Evolutionary conservation across 2,888 invertebrate genomes (phyloP).

Genomic region (Caradrina kadenii): DNA sequence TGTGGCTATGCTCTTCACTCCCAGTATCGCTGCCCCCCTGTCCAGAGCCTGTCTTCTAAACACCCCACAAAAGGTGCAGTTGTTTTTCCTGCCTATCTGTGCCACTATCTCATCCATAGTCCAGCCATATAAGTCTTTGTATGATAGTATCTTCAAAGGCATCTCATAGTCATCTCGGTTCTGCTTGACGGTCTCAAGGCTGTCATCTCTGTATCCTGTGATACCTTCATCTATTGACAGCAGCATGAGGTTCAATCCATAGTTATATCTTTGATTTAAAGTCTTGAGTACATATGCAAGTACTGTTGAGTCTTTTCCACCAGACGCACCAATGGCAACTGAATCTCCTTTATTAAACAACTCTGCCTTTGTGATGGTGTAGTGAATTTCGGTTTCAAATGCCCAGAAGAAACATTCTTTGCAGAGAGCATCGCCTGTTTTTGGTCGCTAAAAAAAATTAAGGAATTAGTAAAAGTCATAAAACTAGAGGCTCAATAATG

Average conservation of each 20-base stretch:
- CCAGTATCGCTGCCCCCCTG: conserved; percentile 96
- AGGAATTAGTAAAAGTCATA: neutral
- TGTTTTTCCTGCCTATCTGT: conserved; percentile 96
- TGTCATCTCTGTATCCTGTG: conserved; percentile 98
- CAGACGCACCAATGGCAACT: conserved; percentile 98
- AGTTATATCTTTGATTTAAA: conserved; percentile 97
- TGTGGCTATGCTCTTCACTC: conserved; percentile 98
- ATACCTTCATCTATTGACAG: conserved; percentile 99
- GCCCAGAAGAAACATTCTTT: conserved; percentile 98
- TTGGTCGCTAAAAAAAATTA: conserved; percentile 93
- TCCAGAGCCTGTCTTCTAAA: conserved; percentile 99
- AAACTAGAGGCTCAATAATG: no score
- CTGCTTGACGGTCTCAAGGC: conserved; percentile 98
- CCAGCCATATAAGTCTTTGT: conserved; percentile 99
- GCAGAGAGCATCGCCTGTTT: conserved; percentile 97
- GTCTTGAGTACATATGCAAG: conserved; percentile 97
- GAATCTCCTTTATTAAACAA: conserved; percentile 96
- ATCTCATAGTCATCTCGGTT: conserved; percentile 98
- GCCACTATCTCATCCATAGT: conserved; percentile 99
- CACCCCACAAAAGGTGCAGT: conserved; percentile 99
- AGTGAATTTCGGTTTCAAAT: conserved; percentile 98
- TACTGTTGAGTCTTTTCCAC: conserved; percentile 99
- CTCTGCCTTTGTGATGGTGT: conserved; percentile 95
- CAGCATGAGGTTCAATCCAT: conserved; percentile 96
- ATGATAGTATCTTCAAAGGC: conserved; percentile 98